Evolutionary conservation across 2,113 vertebrate genomes (phyloP).

Genomic region (Phylloscopus trochiloides): DNA sequence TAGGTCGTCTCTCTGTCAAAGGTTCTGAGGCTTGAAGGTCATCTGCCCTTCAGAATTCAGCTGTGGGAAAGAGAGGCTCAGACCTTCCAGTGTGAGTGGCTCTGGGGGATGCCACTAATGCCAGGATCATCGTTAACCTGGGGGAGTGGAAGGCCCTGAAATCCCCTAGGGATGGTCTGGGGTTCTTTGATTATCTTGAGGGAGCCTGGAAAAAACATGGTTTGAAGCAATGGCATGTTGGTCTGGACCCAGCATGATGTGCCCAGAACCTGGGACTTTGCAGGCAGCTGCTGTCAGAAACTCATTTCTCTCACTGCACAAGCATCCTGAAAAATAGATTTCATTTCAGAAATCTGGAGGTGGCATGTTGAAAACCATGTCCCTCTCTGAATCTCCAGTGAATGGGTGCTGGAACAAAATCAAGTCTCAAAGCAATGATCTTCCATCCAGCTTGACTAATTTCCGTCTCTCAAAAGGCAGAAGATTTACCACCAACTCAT

Average conservation of each 20-base stretch:
- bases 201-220: background rate
- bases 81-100: background rate
- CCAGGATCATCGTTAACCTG: background rate
- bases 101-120: accelerated
- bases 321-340: background rate
- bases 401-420: background rate
- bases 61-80: accelerated
- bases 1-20: background rate
- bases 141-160: background rate
- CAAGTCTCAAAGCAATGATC: background rate
- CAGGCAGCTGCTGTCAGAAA: background rate
- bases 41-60: background rate
- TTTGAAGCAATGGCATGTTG: background rate
- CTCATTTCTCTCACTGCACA: background rate
- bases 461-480: background rate
- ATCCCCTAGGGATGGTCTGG: accelerated
- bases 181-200: background rate
- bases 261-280: background rate
- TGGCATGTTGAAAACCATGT: background rate
- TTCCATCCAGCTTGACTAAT: background rate
- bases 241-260: background rate
- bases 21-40: background rate
- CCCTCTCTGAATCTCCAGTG: background rate
- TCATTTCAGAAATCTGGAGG: background rate
- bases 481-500: background rate